Evolutionary conservation across 2,888 invertebrate species (phyloP).

Genomic region (Polydrusus cervinus): DNA sequence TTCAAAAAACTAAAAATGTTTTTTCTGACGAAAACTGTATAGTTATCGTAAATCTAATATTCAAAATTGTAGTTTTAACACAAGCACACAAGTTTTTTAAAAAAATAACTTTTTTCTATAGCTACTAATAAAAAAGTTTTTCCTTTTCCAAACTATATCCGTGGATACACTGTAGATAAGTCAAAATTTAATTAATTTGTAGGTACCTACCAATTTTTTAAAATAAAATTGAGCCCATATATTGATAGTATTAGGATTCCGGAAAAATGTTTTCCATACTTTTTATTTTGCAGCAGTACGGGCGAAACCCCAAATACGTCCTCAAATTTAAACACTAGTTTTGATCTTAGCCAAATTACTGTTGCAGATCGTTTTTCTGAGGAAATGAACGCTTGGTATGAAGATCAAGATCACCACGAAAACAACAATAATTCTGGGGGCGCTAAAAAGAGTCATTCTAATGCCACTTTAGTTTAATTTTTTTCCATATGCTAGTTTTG

Average conservation of each 20-base stretch:
- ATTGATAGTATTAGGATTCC: background rate
- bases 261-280: background rate
- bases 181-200: too few relatives aligned
- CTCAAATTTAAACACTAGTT: constrained; percentile 62
- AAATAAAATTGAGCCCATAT: too few relatives aligned
- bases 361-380: constrained; percentile 73
- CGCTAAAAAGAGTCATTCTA: constrained; percentile 62
- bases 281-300: constrained; percentile 28
- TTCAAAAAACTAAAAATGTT: too few relatives aligned
- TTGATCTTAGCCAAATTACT: constrained; percentile 65
- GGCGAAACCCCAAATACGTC: constrained; percentile 31
- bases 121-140: too few relatives aligned
- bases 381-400: constrained; percentile 76
- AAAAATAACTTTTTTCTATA: too few relatives aligned
- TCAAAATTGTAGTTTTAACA: too few relatives aligned
- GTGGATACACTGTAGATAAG: too few relatives aligned
- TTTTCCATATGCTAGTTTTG: background rate
- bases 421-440: constrained; percentile 60
- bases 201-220: too few relatives aligned
- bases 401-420: constrained; percentile 66
- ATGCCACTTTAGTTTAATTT: constrained; percentile 65
- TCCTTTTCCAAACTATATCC: too few relatives aligned
- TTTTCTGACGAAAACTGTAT: too few relatives aligned
- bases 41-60: too few relatives aligned
- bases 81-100: too few relatives aligned